These are phyloP conservation scores for Tinamus guttatus DNA, from an alignment of 2,113 vertebrate species.

Conservation along the genomic window DNA sequence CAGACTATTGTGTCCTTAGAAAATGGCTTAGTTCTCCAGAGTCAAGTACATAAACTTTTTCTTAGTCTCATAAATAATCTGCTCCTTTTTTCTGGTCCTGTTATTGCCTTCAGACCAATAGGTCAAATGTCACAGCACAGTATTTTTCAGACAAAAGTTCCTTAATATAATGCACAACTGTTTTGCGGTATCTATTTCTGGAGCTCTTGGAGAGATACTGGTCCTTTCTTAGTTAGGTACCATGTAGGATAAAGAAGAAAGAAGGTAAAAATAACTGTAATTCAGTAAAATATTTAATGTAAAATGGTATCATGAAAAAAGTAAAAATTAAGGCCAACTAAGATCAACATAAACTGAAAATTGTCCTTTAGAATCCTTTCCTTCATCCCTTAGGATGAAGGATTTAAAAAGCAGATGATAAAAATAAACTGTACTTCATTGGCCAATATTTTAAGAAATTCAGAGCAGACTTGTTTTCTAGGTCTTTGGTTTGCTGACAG, in stretches of 20 bases:
- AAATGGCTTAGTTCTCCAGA: background rate
- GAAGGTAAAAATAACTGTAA: background rate
- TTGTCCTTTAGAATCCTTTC: no score
- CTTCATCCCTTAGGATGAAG: background rate
- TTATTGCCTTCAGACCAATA: background rate
- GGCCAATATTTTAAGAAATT: background rate
- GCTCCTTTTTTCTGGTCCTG: background rate
- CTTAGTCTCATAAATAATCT: background rate
- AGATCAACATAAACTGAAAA: background rate
- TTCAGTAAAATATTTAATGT: background rate
- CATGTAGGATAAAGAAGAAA: background rate
- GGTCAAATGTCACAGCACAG: background rate
- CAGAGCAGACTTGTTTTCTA: background rate
- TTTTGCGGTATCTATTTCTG: background rate
- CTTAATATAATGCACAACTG: background rate
- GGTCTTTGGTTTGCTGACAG: background rate
- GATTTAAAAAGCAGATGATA: background rate
- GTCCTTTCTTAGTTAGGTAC: background rate
- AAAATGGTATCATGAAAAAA: background rate
- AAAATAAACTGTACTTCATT: background rate
- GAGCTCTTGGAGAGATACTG: background rate
- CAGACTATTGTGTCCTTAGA: background rate
- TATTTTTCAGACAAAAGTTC: background rate
- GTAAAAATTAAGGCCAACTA: accelerated
- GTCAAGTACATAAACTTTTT: background rate